phyloP scores from a whole-genome alignment of 37 sponge, comb jelly and placozoan genomes.

The Mnemiopsis leidyi region DNA sequence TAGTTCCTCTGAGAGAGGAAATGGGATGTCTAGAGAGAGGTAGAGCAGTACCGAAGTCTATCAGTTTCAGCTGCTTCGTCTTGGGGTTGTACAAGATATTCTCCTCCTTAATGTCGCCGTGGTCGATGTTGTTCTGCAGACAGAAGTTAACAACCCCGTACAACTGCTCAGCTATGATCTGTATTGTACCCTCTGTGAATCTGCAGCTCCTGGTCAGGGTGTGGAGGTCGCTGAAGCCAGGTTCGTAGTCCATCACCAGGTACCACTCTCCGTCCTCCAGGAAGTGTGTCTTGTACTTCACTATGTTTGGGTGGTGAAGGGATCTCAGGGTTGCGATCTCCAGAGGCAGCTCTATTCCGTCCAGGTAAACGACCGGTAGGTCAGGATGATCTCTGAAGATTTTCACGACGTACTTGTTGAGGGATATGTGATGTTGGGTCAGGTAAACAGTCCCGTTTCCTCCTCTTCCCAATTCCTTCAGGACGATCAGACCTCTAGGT shows the following conservation, averaged over 20 bases:
- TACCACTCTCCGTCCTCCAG: background rate
- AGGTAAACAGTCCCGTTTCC: constrained; percentile 14
- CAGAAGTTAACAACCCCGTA: constrained; percentile 15
- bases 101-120: constrained; percentile 59
- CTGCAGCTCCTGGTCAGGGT: background rate
- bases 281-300: constrained; percentile 49
- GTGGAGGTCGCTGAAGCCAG: constrained; percentile 12
- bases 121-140: constrained; percentile 39
- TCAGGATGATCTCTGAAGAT: background rate
- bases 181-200: background rate
- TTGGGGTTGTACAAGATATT: constrained; percentile 44
- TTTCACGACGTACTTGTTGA: constrained; percentile 26
- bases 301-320: constrained; percentile 17
- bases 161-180: background rate
- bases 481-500: background rate
- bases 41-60: constrained; percentile 43
- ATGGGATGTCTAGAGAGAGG: background rate
- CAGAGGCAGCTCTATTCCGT: constrained; percentile 9
- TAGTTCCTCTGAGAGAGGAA: constrained; percentile 7
- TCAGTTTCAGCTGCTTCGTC: background rate
- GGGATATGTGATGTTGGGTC: background rate
- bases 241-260: constrained; percentile 55
- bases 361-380: background rate
- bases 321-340: constrained; percentile 32
- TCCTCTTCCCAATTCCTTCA: background rate